Evolutionary conservation across 2,113 vertebrate species (phyloP), one percentile per base, ranked within the genome.

Genomic region (Phaetusa simplex): DNA sequence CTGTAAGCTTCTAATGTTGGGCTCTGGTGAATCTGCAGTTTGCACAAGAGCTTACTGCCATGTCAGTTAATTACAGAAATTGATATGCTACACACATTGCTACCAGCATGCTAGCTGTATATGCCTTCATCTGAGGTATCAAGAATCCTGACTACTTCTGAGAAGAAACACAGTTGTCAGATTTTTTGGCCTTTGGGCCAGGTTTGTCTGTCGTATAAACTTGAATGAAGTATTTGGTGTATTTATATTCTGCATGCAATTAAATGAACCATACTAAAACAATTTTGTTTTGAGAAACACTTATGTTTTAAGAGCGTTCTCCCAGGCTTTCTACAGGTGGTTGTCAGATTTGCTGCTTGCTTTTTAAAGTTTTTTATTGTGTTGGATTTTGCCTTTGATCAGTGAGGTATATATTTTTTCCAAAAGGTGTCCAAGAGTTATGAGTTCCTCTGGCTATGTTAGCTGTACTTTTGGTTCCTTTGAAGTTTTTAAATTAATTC

Each of bases 331-430:
- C 53, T 77, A 6, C 7, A 26, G 21, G 38, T 86, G 45, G 21
- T 70, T 83, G 79, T 88, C 61, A 40, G 47, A 59, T 90, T 83
- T 90, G 58, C 55, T 74, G 26, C 38, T 95, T 76, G 40, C 30
- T 89, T 86, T 86, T 71, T 55, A 19, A 77, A 94, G 56, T 59
- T 84, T 88, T 88, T 84, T 76, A 34, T 89, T 94, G 87, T 76
- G 27, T 67, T 64, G 14, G 12, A 47, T 90, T 90, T 90, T 87
- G 47, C 55, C 90, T 93, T 88, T 96, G 88, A 86, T 90, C 50
- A 14, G 5, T 81, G 40, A 85, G 66, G 22, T 82, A 9, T 72
- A 2, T 93, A 3, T 55, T 52, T 94, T 90, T 93, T 71, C 29
- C 52, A 34, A 72, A 64, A 88, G 55, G 36, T 90, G 47, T 90